Conservation (phyloP, 2,888 invertebrate species). For the Blomia tropicalis region DNA sequence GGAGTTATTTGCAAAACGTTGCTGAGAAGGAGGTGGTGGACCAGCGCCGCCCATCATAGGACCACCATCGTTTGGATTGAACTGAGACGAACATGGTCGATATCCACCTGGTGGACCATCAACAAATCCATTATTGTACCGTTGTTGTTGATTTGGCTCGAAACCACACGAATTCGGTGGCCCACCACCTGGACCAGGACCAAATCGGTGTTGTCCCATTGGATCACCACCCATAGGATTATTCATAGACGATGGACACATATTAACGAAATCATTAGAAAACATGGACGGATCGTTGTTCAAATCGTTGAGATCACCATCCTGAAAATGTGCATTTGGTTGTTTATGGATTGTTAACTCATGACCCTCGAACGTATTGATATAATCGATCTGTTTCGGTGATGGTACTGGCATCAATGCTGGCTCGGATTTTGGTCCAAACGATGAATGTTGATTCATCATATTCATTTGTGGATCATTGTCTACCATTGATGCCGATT, state of each 20-base stretch:
- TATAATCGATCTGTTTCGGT: constrained; percentile 85
- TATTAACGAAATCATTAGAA: constrained; percentile 13
- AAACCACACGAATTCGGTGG: not conserved
- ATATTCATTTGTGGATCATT: constrained; percentile 4
- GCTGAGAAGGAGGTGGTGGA: too few relatives aligned
- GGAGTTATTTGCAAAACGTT: not conserved
- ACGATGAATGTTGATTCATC: not conserved
- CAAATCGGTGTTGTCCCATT: constrained; percentile 32
- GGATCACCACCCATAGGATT: not conserved
- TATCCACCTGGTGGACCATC: not conserved
- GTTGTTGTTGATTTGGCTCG: not conserved
- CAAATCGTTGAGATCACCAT: constrained; percentile 32
- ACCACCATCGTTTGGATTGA: constrained; percentile 11
- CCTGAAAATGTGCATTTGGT: constrained; percentile 72
- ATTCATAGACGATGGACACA: not conserved
- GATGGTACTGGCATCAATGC: constrained; percentile 87
- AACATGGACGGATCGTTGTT: constrained; percentile 20
- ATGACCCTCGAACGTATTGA: constrained; percentile 88
- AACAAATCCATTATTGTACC: not conserved
- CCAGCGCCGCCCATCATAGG: not conserved
- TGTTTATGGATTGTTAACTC: constrained; percentile 90
- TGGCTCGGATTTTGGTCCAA: constrained; percentile 44
- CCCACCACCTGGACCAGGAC: too few relatives aligned
- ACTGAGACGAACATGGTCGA: not conserved
- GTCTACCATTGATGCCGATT: not conserved